Evolutionary conservation across 2,797 vertebrate genomes (phyloP), one percentile per base, ranked within the genome.

Genomic region (Bufotes viridis): DNA sequence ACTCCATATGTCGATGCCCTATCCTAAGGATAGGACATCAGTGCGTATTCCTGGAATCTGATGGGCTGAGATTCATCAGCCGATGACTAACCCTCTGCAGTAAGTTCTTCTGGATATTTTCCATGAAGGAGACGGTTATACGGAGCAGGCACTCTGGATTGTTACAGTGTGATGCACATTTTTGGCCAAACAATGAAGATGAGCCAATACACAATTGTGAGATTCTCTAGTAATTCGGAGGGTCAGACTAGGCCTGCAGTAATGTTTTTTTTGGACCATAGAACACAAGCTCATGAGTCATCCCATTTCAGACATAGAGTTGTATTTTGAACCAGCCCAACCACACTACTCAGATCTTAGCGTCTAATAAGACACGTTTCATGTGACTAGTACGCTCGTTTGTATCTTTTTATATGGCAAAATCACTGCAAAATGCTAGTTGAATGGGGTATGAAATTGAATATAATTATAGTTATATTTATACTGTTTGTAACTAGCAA

Each of bases 251-350:
- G 67, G 82, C 67, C 63, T 13, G 14, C 20, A 76, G 82, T n/a
- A 1, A 75, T 84, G 70, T 84, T 84, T 84, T 61, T 61, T 72
- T 63, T 22, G 42, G 18, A 6, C 29, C 42, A n/a, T 3, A 34
- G 34, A 24, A 10, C 57, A 60, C 24, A 85, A 51, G 42, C 58
- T 18, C 49, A 24, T 85, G 83, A 85, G 72, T 85, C 83, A 85
- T 78, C 10, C 12, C 34, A 76, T 63, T 61, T 63, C 79, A 63
- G 79, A 81, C 42, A 24, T 24, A 63, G 20, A 20, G 22, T 60
- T 51, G 49, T 78, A 65, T 53, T 85, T 60, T 14, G n/a, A 53
- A 78, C 57, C 72, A 85, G 61, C 67, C 24, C 49, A 83, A 72
- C 81, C 24, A 57, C 81, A 58, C 17, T 24, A 20, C 78, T 78